Base-by-base conservation (phyloP, 2,888 invertebrate genomes). In the Eupithecia exiguata region DNA sequence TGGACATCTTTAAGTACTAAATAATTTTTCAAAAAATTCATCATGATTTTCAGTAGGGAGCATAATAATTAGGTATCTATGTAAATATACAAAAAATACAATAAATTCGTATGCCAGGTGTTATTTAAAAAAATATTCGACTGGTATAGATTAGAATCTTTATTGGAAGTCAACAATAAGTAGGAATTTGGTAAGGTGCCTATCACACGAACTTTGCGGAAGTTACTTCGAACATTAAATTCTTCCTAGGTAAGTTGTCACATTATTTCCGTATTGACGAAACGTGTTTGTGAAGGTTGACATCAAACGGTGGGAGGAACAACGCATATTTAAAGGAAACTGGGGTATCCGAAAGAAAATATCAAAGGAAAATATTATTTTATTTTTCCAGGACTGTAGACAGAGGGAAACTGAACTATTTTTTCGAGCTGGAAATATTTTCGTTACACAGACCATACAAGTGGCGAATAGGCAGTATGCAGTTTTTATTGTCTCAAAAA, bases 291-390 rank as follows among this genome's bases (percentile, higher is more conserved):
- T 62, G 62, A 61, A 62, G 62, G 35, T 62, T 62, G n/a, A 62
- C 30, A 35, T 62, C 62, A 62, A 62, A 35, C 62, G 35, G 7
- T 62, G 35, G 18, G 62, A 35, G 62, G 16, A 30, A 53, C 70
- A 70, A 83, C 14, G 61, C 16, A 30, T 53, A 53, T 53, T 21
- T n/a, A 21, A 61, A 16, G 61, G 61, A 30, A 61, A 61, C 61
- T 25, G 21, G 30, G 16, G 14, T 61, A 30, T 61, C 61, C 46
- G n/a, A n/a, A 46, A 46, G 46, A 46, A 46, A 46, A 46, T 18
- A 46, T 46, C 46, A 16, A n/a, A 46, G 46, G 21, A 21, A 49
- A 21, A 53, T 10, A 53, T 53, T 53, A 21, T 53, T 53, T 53
- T 21, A 53, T 53, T 53, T 53, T 53, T 21, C 49, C 49, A 49